Evolutionary conservation across 2,113 vertebrate genomes (phyloP).

Genomic region (Megaceryle torquata): DNA sequence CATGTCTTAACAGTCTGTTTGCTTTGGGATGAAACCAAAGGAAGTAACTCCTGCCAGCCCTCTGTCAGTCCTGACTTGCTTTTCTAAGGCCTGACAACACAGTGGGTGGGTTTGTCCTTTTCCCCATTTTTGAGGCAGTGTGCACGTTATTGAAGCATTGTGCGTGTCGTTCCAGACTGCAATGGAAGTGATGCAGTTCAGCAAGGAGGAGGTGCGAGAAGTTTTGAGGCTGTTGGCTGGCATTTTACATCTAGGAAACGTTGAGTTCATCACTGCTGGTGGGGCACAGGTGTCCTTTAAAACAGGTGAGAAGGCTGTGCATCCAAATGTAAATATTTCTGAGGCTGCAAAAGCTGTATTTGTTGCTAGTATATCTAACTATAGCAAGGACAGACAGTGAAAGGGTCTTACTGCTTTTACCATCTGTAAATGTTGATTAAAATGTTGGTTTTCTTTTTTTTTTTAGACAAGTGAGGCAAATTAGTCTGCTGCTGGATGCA

Average conservation of each 20-base stretch:
- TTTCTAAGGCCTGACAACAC: neutral
- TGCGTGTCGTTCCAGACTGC: slow-evolving; percentile 76
- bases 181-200: slow-evolving; percentile 94
- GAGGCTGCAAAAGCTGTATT: neutral
- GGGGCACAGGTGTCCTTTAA: slow-evolving; percentile 94
- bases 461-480: neutral
- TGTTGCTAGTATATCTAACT: fast-evolving
- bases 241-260: slow-evolving; percentile 89
- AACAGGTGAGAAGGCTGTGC: slow-evolving; percentile 77
- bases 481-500: neutral
- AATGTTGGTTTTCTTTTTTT: neutral
- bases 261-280: slow-evolving; percentile 95
- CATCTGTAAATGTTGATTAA: neutral
- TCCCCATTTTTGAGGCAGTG: neutral
- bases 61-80: neutral
- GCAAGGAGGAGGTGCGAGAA: slow-evolving; percentile 85
- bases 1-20: neutral
- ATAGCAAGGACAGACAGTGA: neutral
- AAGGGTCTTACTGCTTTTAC: neutral
- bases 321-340: neutral
- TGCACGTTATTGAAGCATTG: neutral
- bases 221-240: slow-evolving; percentile 89
- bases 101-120: neutral
- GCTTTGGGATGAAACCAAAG: neutral
- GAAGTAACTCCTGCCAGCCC: neutral